A percentile compares a stretch with the other conserved stretches of the same genome.
phyloP scores from a whole-genome alignment of 1,140 invertebrate species.

The Thalassaphorura encarpata region DNA sequence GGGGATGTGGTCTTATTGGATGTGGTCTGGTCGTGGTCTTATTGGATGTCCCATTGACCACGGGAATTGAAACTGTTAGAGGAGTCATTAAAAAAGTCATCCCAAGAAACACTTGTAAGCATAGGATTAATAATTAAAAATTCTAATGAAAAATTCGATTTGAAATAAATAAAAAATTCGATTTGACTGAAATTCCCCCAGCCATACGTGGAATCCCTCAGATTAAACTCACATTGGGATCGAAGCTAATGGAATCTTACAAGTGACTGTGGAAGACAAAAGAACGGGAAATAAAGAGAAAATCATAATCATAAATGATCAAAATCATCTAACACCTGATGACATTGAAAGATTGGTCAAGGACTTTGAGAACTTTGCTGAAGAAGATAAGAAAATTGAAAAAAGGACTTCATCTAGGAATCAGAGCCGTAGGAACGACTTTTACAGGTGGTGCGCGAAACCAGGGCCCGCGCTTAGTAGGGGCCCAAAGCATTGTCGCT shows the following conservation, averaged over 20 bases:
- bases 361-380: constrained; percentile 96
- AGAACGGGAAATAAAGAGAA: constrained; percentile 97
- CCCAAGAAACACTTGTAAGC: constrained; percentile 68
- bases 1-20: constrained; percentile 94
- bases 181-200: constrained; percentile 94
- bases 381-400: constrained; percentile 97
- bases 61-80: constrained; percentile 99
- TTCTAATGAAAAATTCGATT: too few relatives aligned
- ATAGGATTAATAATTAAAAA: too few relatives aligned
- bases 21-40: too few relatives aligned
- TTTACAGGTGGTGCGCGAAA: too few relatives aligned
- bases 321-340: constrained; percentile 91
- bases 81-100: constrained; percentile 99
- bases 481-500: too few relatives aligned
- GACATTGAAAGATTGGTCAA: constrained; percentile 99
- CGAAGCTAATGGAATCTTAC: constrained; percentile 95
- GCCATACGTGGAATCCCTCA: constrained; percentile 97
- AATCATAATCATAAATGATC: constrained; percentile 97
- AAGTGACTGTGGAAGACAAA: constrained; percentile 90
- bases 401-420: constrained; percentile 91
- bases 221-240: constrained; percentile 99
- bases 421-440: too few relatives aligned
- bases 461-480: too few relatives aligned
- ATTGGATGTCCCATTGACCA: constrained; percentile 96
- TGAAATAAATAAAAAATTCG: constrained; percentile 99